phyloP scores from a whole-genome alignment of 2,797 vertebrate genomes.

The Cercopithecus mitis region DNA sequence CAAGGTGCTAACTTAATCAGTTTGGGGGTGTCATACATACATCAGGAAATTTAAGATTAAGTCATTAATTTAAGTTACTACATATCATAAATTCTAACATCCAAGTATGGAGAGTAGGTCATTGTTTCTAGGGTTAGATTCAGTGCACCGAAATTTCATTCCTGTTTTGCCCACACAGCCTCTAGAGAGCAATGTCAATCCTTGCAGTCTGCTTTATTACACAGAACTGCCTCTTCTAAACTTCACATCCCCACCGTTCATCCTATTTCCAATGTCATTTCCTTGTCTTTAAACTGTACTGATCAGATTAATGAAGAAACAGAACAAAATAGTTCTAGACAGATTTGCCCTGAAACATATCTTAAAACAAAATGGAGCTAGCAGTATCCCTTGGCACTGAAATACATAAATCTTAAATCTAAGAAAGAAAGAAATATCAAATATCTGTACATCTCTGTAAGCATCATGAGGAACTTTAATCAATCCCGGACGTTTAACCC shows the following conservation, averaged over 20 bases:
- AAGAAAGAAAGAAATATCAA: constrained; percentile 10
- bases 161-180: neutral
- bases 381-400: neutral
- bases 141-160: neutral
- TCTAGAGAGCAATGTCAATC: neutral
- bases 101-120: neutral
- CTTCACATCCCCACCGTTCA: rapidly evolving
- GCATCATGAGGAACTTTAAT: neutral
- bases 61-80: neutral
- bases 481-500: neutral
- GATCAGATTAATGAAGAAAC: neutral
- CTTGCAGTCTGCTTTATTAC: neutral
- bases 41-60: neutral
- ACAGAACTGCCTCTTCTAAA: neutral
- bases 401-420: constrained; percentile 32
- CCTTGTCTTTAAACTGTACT: neutral
- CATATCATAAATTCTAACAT: neutral
- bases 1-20: neutral
- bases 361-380: neutral
- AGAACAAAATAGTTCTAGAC: neutral
- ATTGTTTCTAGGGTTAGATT: neutral
- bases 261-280: neutral
- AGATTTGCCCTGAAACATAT: constrained; percentile 24
- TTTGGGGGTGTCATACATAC: neutral
- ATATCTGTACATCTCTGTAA: neutral